Percentiles rank a stretch among this genome's conserved stretches.
Conservation (phyloP, 2,113 vertebrate genomes). For the Siniperca chuatsi region DNA sequence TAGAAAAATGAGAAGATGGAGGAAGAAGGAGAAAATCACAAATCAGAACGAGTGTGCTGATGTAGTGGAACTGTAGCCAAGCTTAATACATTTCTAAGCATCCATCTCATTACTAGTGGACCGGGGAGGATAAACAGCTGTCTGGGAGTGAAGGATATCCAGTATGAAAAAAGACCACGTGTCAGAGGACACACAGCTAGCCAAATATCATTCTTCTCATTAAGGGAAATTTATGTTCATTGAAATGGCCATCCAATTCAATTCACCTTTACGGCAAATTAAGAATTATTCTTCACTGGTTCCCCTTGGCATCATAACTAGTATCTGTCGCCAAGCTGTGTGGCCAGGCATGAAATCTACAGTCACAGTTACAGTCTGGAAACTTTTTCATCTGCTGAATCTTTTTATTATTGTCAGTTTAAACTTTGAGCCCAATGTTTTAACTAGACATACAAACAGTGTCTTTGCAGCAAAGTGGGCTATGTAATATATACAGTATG, state of each 20-base stretch:
- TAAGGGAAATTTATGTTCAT: conserved; percentile 67
- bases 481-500: not conserved
- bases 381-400: conserved; percentile 19
- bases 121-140: conserved; percentile 62
- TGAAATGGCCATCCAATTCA: conserved; percentile 69
- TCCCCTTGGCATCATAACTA: conserved; percentile 55
- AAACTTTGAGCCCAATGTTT: not conserved
- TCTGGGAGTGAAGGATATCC: conserved; percentile 53
- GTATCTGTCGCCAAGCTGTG: conserved; percentile 28
- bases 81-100: conserved; percentile 56
- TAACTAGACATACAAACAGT: not conserved
- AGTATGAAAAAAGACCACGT: conserved; percentile 36
- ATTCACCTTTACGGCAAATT: conserved; percentile 77
- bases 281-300: conserved; percentile 62
- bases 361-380: conserved; percentile 16
- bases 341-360: conserved; percentile 32
- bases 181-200: conserved; percentile 66
- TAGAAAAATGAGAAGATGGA: not conserved
- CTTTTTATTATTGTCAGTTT: not conserved
- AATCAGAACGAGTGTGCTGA: conserved; percentile 55
- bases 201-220: conserved; percentile 76
- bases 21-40: conserved; percentile 26
- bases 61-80: conserved; percentile 48
- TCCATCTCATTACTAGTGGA: conserved; percentile 53
- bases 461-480: not conserved